A percentile compares a stretch with the other conserved stretches of the same genome.
Conservation (phyloP, 2,888 invertebrate species). For the Cryptophagus acutangulus region DNA sequence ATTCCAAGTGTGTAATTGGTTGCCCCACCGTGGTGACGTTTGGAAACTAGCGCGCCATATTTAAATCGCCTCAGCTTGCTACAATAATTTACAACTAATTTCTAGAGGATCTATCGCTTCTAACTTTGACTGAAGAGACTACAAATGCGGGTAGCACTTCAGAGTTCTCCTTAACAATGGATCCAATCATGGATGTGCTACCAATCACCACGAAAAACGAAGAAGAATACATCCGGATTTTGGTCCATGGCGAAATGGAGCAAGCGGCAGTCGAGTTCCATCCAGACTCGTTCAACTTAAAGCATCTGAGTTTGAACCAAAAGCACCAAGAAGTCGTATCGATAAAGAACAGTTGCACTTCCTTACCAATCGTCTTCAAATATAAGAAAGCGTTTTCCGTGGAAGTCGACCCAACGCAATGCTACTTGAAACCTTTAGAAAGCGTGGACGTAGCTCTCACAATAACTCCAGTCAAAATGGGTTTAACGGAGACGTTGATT, state of each 20-base stretch:
- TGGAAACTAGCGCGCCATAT: too few relatives aligned
- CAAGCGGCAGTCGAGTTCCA: slow-evolving; percentile 47
- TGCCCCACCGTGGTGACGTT: too few relatives aligned
- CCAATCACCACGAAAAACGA: neutral
- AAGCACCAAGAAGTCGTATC: slow-evolving; percentile 27
- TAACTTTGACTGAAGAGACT: too few relatives aligned
- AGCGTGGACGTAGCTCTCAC: slow-evolving; percentile 24
- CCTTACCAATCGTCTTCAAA: slow-evolving; percentile 30
- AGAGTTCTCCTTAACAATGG: neutral
- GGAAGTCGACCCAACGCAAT: slow-evolving; percentile 26
- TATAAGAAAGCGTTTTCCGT: slow-evolving; percentile 36
- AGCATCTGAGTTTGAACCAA: slow-evolving; percentile 46
- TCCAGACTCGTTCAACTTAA: slow-evolving; percentile 51
- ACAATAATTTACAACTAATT: too few relatives aligned
- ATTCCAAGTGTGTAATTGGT: too few relatives aligned
- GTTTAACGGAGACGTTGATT: slow-evolving; percentile 25
- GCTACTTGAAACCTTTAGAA: slow-evolving; percentile 22
- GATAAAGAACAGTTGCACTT: slow-evolving; percentile 30
- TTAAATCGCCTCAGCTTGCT: too few relatives aligned
- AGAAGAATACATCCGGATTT: slow-evolving; percentile 41
- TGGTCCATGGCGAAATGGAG: slow-evolving; percentile 56
- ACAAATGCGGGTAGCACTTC: too few relatives aligned
- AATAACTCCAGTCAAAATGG: slow-evolving; percentile 31
- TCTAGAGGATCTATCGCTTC: too few relatives aligned
- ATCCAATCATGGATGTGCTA: neutral